A percentile compares a stretch with the other conserved stretches of the same genome.
These are phyloP conservation scores for Maconellicoccus hirsutus DNA, from an alignment of 1,140 invertebrate genomes.

Conservation along the genomic window DNA sequence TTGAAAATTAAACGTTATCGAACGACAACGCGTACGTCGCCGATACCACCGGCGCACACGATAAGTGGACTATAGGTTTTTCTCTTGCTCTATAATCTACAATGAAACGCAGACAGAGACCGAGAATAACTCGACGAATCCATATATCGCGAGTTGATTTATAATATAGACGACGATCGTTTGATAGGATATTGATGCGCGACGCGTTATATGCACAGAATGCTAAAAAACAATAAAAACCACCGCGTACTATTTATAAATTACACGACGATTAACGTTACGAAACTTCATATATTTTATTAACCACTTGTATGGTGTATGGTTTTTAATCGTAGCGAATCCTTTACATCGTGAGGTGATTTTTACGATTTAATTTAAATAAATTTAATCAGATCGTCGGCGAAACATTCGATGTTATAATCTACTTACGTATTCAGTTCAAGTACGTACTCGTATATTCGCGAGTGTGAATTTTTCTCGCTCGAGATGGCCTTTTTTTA, in stretches of 20 bases:
- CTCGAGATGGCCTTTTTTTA: too few relatives aligned
- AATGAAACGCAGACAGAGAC: background rate
- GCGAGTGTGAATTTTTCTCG: too few relatives aligned
- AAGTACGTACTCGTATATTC: too few relatives aligned
- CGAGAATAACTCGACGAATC: background rate
- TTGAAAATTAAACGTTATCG: background rate
- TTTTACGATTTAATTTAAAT: constrained; percentile 10
- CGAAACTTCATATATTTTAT: background rate
- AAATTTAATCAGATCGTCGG: background rate
- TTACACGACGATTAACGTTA: background rate
- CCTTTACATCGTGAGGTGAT: background rate
- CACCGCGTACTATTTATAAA: background rate
- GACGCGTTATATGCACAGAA: background rate
- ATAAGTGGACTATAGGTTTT: background rate
- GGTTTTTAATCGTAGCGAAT: background rate
- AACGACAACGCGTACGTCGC: background rate
- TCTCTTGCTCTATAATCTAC: background rate
- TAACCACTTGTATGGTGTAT: background rate
- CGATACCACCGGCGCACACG: background rate
- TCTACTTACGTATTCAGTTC: too few relatives aligned
- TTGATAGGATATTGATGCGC: background rate
- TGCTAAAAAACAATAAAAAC: background rate
- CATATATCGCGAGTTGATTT: background rate
- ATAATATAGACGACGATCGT: background rate
- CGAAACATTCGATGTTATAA: background rate